These are phyloP conservation scores for Apolygus lucorum DNA, from an alignment of 1,140 invertebrate genomes.

Conservation along the genomic window DNA sequence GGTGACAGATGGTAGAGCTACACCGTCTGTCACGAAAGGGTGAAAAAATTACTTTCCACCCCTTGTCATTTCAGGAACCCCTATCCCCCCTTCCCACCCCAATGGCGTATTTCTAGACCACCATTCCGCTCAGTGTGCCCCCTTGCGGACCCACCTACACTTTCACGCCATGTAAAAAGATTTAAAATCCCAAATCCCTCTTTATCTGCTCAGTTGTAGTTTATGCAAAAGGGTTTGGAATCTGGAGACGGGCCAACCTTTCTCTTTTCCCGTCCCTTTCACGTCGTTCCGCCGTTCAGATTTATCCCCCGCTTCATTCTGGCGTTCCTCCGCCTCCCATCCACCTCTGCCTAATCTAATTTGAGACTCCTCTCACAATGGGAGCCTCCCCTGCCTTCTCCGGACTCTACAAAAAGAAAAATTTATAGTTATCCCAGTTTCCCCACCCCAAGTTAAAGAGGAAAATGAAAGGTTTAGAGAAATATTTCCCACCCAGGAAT, in stretches of 20 bases:
- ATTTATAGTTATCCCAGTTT: not conserved
- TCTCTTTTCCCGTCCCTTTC: not conserved
- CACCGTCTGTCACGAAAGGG: no score
- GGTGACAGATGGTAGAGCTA: no score
- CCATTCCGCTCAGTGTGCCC: no score
- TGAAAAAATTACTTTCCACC: no score
- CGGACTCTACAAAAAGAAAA: not conserved
- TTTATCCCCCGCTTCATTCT: not conserved
- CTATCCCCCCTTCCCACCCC: no score
- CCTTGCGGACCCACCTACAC: no score
- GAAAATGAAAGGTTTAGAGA: no score
- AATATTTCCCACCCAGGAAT: no score
- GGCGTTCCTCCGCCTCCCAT: not conserved
- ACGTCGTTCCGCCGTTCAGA: not conserved
- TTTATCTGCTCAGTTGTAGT: not conserved
- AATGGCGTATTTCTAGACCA: no score
- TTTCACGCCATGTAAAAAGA: not conserved
- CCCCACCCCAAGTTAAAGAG: no score
- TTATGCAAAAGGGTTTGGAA: not conserved
- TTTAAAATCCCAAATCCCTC: not conserved
- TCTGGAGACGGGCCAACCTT: not conserved
- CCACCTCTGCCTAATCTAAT: not conserved
- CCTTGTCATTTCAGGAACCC: no score
- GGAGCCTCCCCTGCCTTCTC: not conserved
- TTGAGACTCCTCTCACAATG: not conserved